These are phyloP conservation scores for Camponotus fellah DNA, from an alignment of 2,888 invertebrate species.

Conservation along the genomic window DNA sequence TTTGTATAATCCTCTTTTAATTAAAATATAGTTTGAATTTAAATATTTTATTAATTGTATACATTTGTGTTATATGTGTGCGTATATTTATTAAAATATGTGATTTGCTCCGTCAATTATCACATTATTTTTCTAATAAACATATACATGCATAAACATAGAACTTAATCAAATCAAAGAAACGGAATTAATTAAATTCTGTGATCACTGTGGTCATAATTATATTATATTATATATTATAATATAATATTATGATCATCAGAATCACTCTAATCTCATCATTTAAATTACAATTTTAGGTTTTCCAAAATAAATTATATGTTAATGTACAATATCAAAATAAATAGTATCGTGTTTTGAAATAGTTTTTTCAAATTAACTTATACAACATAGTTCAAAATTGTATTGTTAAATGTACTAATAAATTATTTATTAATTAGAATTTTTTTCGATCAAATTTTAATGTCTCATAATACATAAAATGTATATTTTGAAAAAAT, in stretches of 20 bases:
- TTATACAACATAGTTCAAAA: background rate
- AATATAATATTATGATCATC: background rate
- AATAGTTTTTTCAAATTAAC: background rate
- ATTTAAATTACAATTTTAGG: background rate
- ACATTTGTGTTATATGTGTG: background rate
- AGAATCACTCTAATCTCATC: background rate
- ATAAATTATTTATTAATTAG: background rate
- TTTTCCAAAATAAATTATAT: background rate
- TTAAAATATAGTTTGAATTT: background rate
- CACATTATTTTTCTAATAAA: background rate
- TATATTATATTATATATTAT: background rate
- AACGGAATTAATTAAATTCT: background rate
- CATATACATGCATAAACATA: background rate
- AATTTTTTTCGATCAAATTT: background rate
- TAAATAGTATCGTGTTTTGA: too few species aligned
- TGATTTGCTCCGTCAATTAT: background rate
- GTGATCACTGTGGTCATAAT: background rate
- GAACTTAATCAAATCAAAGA: background rate
- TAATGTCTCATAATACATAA: background rate
- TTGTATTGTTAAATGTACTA: background rate
- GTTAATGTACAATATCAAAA: background rate
- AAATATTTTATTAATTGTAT: background rate
- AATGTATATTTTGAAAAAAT: background rate
- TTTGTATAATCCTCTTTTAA: background rate
- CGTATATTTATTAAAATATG: background rate